These are phyloP conservation scores for Pammene aurita DNA, from an alignment of 2,888 invertebrate species.

Conservation along the genomic window DNA sequence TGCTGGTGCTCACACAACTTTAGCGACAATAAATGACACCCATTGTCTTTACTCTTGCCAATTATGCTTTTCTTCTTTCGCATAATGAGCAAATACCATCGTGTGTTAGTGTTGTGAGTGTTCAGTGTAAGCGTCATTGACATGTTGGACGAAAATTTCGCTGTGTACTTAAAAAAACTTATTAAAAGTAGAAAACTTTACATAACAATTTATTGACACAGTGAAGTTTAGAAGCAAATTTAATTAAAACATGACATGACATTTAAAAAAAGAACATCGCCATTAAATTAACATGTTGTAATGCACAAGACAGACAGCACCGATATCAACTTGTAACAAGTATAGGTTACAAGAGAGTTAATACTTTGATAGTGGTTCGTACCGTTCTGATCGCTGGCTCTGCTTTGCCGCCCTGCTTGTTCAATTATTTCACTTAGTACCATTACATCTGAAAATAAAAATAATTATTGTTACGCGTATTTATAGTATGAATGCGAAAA, in stretches of 20 bases:
- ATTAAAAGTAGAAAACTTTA: constrained; percentile 36
- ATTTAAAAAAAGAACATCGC: constrained; percentile 51
- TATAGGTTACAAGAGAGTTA: constrained; percentile 39
- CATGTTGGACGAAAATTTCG: constrained; percentile 39
- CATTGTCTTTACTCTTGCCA: constrained; percentile 70
- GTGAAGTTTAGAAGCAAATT: constrained; percentile 50
- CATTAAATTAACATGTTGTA: constrained; percentile 47
- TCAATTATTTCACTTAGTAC: constrained; percentile 98
- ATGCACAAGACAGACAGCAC: constrained; percentile 43
- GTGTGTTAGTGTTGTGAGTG: constrained; percentile 63
- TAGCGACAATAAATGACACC: constrained; percentile 76
- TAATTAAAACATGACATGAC: constrained; percentile 49
- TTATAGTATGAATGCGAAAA: no score
- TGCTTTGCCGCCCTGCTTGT: constrained; percentile 95
- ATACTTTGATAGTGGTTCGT: constrained; percentile 64
- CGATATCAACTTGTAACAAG: constrained; percentile 40
- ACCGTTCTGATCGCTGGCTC: constrained; percentile 94
- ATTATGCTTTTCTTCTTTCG: constrained; percentile 73
- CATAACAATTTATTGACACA: constrained; percentile 37
- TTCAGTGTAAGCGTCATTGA: constrained; percentile 54
- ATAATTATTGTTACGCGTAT: not conserved
- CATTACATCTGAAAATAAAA: constrained; percentile 92
- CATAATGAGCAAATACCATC: constrained; percentile 82
- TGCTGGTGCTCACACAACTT: constrained; percentile 39
- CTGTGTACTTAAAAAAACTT: constrained; percentile 33